Evolutionary conservation across 1,140 invertebrate genomes (phyloP).

Genomic region (Episyrphus balteatus): DNA sequence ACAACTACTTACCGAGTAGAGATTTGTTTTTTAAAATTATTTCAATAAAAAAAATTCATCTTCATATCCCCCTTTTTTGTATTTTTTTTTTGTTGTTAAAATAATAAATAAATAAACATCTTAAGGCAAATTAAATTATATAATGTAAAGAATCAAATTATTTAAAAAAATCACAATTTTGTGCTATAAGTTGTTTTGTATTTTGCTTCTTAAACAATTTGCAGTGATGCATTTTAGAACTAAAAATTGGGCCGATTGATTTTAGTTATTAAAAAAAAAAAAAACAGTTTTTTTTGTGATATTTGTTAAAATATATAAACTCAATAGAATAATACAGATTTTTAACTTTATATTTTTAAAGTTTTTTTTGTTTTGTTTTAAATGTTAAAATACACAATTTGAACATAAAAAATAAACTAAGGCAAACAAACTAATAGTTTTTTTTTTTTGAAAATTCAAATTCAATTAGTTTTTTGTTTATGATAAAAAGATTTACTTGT

Average conservation of each 20-base stretch:
- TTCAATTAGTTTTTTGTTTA: too few species aligned
- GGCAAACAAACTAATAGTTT: neutral
- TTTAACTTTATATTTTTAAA: neutral
- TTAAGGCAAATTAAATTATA: neutral
- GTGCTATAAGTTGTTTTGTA: neutral
- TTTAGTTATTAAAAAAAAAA: neutral
- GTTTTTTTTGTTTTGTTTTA: neutral
- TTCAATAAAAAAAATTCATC: too few species aligned
- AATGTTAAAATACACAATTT: neutral
- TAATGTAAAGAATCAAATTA: neutral
- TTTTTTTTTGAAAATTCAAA: too few species aligned
- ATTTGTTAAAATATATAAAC: too few species aligned
- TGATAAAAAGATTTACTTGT: too few species aligned
- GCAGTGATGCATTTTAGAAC: too few species aligned
- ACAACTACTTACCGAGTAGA: too few species aligned
- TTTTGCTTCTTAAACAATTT: neutral
- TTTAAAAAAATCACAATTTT: neutral
- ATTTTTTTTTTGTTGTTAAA: neutral
- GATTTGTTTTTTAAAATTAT: too few species aligned
- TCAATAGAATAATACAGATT: too few species aligned
- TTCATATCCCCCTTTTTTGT: too few species aligned
- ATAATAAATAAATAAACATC: neutral
- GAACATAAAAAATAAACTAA: neutral
- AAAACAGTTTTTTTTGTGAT: too few species aligned
- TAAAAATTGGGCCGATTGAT: neutral